phyloP scores from a whole-genome alignment of 2,888 invertebrate genomes.

The Dendrolimus pini region DNA sequence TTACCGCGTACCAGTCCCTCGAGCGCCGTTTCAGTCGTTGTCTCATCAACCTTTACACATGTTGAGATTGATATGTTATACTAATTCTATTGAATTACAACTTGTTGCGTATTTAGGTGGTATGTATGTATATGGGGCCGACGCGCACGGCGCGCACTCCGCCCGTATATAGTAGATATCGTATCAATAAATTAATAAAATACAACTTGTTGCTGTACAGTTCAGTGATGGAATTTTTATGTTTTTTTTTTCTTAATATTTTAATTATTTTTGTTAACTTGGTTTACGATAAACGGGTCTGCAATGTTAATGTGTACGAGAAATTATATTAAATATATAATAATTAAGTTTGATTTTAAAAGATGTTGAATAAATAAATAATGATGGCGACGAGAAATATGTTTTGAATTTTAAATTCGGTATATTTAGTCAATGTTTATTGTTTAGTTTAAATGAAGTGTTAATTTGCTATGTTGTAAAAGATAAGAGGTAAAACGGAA shows the following conservation, averaged over 20 bases:
- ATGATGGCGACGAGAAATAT: conserved; percentile 16
- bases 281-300: conserved; percentile 72
- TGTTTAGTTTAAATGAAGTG: conserved; percentile 62
- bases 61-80: conserved; percentile 76
- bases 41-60: conserved; percentile 73
- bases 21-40: conserved; percentile 45
- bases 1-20: not conserved
- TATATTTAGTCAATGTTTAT: conserved; percentile 72
- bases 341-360: conserved; percentile 61
- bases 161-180: not conserved
- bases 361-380: conserved; percentile 40
- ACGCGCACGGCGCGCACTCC: not conserved
- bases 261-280: conserved; percentile 61
- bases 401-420: conserved; percentile 67
- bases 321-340: conserved; percentile 52
- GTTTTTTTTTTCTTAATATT: conserved; percentile 52
- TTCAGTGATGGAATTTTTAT: conserved; percentile 58
- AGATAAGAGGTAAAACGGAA: conserved; percentile 59
- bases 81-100: conserved; percentile 75
- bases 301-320: conserved; percentile 64
- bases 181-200: not conserved
- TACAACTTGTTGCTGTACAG: conserved; percentile 55
- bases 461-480: conserved; percentile 70
- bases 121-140: not conserved
- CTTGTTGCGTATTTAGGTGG: conserved; percentile 72